phyloP scores from a whole-genome alignment of 2,797 vertebrate genomes.

The Cossypha dichroa region DNA sequence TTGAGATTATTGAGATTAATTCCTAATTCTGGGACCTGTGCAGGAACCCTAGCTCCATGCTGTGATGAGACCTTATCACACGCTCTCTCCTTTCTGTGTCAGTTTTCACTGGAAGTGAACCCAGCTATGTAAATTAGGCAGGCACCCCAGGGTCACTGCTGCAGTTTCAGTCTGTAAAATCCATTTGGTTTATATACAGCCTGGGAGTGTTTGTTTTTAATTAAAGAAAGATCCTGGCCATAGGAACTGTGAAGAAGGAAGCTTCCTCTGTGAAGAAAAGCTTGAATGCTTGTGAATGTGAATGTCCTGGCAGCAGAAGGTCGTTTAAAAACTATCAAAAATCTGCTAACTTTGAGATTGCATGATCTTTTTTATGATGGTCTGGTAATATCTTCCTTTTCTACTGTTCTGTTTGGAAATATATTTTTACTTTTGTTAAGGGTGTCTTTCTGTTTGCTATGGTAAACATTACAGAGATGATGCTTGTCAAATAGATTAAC shows the following conservation, averaged over 20 bases:
- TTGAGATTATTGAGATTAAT: background rate
- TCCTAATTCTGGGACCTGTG: background rate
- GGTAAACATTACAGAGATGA: background rate
- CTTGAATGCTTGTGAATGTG: background rate
- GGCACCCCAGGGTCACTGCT: background rate
- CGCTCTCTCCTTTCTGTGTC: background rate
- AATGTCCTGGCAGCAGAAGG: background rate
- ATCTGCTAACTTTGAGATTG: background rate
- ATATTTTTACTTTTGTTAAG: background rate
- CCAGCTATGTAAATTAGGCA: background rate
- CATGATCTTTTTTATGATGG: background rate
- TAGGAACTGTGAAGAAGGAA: background rate
- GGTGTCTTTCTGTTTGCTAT: background rate
- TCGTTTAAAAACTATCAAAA: background rate
- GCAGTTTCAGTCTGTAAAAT: background rate
- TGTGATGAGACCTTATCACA: background rate
- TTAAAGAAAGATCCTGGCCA: background rate
- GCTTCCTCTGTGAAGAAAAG: background rate
- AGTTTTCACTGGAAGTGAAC: background rate
- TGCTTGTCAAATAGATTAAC: constrained; percentile 13
- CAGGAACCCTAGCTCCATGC: background rate
- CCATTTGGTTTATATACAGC: background rate
- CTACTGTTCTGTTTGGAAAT: background rate
- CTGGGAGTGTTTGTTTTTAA: background rate
- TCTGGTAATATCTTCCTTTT: background rate